Percentiles rank a stretch among this genome's conserved stretches.
Evolutionary conservation across 2,797 vertebrate genomes (phyloP).

Genomic region (Sphenopsis melanotis): DNA sequence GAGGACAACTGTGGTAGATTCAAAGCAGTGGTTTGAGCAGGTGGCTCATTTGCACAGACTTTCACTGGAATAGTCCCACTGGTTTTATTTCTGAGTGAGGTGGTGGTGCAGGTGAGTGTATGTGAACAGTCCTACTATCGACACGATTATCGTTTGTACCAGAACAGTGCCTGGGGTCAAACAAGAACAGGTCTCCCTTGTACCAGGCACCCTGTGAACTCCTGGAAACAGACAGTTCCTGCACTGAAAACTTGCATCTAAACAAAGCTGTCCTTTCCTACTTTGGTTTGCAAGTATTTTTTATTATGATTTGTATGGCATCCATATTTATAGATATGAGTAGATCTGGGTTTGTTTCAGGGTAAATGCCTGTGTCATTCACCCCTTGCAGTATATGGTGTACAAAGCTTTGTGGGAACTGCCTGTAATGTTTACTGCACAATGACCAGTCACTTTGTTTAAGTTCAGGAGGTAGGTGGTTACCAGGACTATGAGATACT

Average conservation of each 20-base stretch:
- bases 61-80: neutral
- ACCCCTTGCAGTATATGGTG: neutral
- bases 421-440: neutral
- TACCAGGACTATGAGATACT: neutral
- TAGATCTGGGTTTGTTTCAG: neutral
- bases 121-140: neutral
- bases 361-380: neutral
- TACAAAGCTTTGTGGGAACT: neutral
- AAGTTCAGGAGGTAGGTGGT: neutral
- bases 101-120: neutral
- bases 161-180: neutral
- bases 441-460: neutral
- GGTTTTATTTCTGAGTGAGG: neutral
- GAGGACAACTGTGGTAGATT: neutral
- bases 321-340: neutral
- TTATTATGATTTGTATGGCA: neutral
- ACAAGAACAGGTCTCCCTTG: neutral
- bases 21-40: conserved; percentile 5
- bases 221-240: conserved; percentile 3
- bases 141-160: neutral
- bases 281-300: neutral
- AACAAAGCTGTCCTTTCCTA: neutral
- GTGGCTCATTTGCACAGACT: neutral
- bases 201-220: neutral
- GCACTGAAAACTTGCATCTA: neutral